Percentiles rank a stretch among this genome's conserved stretches.
phyloP scores from a whole-genome alignment of 1,140 invertebrate genomes.

The Formica exsecta region DNA sequence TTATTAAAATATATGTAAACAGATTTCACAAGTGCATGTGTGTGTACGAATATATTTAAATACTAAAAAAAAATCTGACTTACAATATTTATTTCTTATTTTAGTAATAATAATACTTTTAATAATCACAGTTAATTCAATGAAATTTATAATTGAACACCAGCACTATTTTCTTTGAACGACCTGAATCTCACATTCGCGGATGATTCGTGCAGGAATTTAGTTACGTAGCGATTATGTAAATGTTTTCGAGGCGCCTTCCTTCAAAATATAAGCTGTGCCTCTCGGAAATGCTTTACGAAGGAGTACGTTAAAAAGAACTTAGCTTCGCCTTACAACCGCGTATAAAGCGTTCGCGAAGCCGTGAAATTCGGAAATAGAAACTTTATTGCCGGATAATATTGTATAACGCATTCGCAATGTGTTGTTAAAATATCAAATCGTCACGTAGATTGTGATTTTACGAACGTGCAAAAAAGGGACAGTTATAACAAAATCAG shows the following conservation, averaged over 20 bases:
- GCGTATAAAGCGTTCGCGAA: slow-evolving; percentile 29
- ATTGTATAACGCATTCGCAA: slow-evolving; percentile 2
- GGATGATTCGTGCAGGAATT: slow-evolving; percentile 55
- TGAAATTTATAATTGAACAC: slow-evolving; percentile 23
- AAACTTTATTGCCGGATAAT: slow-evolving; percentile 36
- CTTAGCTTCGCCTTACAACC: slow-evolving; percentile 32
- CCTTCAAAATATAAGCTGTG: slow-evolving; percentile 31
- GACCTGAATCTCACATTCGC: slow-evolving; percentile 7
- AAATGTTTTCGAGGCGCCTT: slow-evolving; percentile 54
- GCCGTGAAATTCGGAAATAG: slow-evolving; percentile 60
- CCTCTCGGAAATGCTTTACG: slow-evolving; percentile 48
- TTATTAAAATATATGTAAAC: neutral
- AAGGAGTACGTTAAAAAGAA: slow-evolving; percentile 48
- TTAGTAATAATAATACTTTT: neutral
- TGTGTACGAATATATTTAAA: neutral
- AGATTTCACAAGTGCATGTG: neutral
- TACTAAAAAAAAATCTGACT: neutral
- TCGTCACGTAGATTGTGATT: neutral
- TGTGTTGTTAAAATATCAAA: neutral
- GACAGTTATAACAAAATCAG: neutral
- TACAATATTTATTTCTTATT: neutral
- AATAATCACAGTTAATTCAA: neutral
- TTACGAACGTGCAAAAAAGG: neutral
- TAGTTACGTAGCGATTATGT: slow-evolving; percentile 61
- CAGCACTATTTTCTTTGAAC: slow-evolving; percentile 18